These are phyloP conservation scores for Dunckerocampus dactyliophorus DNA, from an alignment of 2,113 vertebrate genomes.

Conservation along the genomic window DNA sequence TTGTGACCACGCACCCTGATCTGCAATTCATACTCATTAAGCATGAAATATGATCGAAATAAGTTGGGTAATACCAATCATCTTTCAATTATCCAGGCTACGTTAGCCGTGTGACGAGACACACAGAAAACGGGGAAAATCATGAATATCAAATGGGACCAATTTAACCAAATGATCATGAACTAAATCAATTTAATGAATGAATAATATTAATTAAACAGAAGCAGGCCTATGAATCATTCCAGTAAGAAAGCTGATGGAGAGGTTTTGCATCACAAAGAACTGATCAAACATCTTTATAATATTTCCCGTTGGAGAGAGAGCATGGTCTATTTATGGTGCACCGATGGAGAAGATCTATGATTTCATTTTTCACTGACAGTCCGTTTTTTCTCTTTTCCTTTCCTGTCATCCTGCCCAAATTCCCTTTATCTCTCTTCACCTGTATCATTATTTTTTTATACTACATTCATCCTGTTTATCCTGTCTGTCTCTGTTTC, in stretches of 20 bases:
- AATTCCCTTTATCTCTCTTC: constrained; percentile 2
- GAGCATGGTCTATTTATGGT: constrained; percentile 3
- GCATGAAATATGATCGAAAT: constrained; percentile 69
- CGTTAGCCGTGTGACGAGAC: constrained; percentile 64
- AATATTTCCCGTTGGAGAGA: constrained; percentile 29
- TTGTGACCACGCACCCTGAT: constrained; percentile 39
- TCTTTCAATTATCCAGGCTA: constrained; percentile 74
- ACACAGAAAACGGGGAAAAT: constrained; percentile 60
- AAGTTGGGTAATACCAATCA: constrained; percentile 70
- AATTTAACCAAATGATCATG: constrained; percentile 71
- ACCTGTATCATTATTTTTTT: background rate
- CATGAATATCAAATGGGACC: constrained; percentile 72
- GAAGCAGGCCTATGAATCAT: constrained; percentile 60
- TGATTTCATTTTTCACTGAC: constrained; percentile 14
- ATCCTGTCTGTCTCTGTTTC: background rate
- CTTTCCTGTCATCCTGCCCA: constrained; percentile 3
- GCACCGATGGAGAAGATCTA: constrained; percentile 20
- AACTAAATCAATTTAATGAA: constrained; percentile 75
- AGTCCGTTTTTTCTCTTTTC: constrained; percentile 4
- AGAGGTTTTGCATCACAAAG: constrained; percentile 46
- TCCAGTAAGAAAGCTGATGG: constrained; percentile 35
- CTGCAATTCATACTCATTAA: constrained; percentile 70
- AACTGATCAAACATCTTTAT: constrained; percentile 45
- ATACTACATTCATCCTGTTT: background rate
- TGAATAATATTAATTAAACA: constrained; percentile 73